Conservation (phyloP, 2,113 vertebrate genomes). For the Steatornis caripensis region DNA sequence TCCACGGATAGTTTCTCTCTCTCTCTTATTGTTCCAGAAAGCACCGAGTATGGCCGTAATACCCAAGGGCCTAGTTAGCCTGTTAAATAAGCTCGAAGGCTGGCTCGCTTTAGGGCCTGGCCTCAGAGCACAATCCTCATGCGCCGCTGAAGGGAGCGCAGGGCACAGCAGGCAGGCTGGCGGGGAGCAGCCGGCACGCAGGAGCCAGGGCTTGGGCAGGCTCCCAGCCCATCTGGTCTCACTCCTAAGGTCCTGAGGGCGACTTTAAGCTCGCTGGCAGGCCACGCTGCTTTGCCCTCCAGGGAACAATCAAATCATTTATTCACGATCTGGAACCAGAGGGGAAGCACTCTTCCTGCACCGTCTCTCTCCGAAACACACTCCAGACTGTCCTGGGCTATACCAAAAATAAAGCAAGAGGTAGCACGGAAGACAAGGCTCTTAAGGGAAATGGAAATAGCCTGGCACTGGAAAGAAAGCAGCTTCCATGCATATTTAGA, state of each 20-base stretch:
- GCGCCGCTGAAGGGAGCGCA: neutral
- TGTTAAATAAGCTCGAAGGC: neutral
- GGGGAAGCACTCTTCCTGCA: neutral
- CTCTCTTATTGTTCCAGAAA: neutral
- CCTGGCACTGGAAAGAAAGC: neutral
- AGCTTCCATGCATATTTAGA: neutral
- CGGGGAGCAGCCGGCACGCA: accelerated
- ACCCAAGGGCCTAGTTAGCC: neutral
- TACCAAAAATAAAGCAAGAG: neutral
- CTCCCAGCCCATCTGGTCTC: slow-evolving; percentile 29
- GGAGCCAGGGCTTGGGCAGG: neutral
- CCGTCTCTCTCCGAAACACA: neutral
- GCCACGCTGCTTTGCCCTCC: neutral
- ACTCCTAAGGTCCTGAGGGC: neutral
- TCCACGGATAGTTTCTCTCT: neutral
- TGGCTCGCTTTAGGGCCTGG: neutral
- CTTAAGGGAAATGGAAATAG: neutral
- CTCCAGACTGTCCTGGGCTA: neutral
- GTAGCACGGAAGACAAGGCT: neutral
- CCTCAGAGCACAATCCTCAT: neutral
- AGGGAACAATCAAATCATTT: slow-evolving; percentile 12
- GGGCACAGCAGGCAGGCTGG: neutral
- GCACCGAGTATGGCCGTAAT: accelerated
- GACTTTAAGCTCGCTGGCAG: neutral
- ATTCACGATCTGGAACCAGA: neutral